Evolutionary conservation across 2,113 vertebrate genomes (phyloP), one percentile per base, ranked within the genome.

Genomic region (Entomyzon cyanotis): DNA sequence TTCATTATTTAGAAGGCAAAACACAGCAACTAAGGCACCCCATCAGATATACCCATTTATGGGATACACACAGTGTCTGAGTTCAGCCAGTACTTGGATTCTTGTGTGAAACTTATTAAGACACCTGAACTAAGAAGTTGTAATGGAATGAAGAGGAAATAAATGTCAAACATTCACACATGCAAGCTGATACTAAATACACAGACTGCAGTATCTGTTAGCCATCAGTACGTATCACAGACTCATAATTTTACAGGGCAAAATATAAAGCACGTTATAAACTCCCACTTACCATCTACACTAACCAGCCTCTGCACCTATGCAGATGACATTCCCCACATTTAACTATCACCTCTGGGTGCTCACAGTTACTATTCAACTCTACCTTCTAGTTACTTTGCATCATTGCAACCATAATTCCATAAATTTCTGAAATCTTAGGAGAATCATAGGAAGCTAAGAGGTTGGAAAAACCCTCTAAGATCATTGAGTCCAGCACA

Each of bases 321-420:
- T 0, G 9, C 0, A 2, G n/a, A 33, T n/a, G 35, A 42, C 83
- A 50, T 10, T 4, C 16, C 42, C 5, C 71, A 19, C 4, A 1
- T 10, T 15, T 2, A 42, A 17, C 44, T 31, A 33, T 5, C 75
- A 18, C 62, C 44, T 44, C 0, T 0, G 9, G 30, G 5, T 35
- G 55, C 50, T 44, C 47, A 24, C 2, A 24, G 41, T 42, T 42
- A 12, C 62, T 24, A 19, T 20, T 23, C n/a, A 39, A n/a, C 23
- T 44, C 50, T 0, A 31, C 18, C 7, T 31, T 15, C 49, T 3
- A 24, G 7, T 15, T 12, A 28, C n/a, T 55, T 10, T 11, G 31
- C 12, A 68, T 11, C 31, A 25, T 2, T 37, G 52, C 4, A 41
- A 41, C 41, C 11, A 0, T 2, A 27, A 18, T 11, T 8, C 39